Percentiles rank a stretch among this genome's conserved stretches.
phyloP scores from a whole-genome alignment of 2,888 invertebrate species.

The Drosophila phalerata region DNA sequence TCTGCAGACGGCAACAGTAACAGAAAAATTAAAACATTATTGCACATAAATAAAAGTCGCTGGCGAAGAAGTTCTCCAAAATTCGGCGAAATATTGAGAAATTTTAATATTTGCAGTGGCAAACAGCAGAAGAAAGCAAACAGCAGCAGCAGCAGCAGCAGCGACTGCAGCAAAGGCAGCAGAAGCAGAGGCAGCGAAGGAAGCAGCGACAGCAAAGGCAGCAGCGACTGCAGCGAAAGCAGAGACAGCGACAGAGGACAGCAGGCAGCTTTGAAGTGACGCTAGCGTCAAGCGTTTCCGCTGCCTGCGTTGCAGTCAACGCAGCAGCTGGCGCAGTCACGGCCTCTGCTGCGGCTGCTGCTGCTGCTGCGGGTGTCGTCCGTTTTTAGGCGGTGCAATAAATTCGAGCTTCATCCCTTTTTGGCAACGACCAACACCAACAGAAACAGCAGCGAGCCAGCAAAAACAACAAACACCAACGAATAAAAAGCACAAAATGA shows the following conservation, averaged over 20 bases:
- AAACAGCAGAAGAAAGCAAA: constrained; percentile 37
- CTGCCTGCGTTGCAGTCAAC: constrained; percentile 47
- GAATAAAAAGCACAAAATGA: constrained; percentile 31
- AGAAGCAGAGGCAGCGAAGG: constrained; percentile 14
- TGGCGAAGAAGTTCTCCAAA: constrained; percentile 40
- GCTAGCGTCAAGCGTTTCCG: constrained; percentile 58
- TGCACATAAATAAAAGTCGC: constrained; percentile 61
- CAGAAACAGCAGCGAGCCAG: constrained; percentile 60
- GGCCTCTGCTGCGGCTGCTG: constrained; percentile 31
- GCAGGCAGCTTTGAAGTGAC: constrained; percentile 10
- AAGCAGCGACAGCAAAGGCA: not conserved
- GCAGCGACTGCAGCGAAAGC: constrained; percentile 12
- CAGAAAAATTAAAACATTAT: constrained; percentile 46
- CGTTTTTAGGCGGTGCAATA: constrained; percentile 63
- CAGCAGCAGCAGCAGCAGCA: not conserved
- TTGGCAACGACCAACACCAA: constrained; percentile 72
- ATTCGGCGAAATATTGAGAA: constrained; percentile 57
- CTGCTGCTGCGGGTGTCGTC: constrained; percentile 24
- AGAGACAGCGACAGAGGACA: constrained; percentile 4
- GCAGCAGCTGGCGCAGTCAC: constrained; percentile 11
- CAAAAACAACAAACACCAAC: too few relatives aligned
- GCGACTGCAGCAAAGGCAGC: constrained; percentile 3
- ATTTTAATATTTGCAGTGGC: constrained; percentile 47
- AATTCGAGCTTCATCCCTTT: constrained; percentile 77
- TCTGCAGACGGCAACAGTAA: constrained; percentile 19